A percentile compares a stretch with the other conserved stretches of the same genome.
Evolutionary conservation across 23 tunicate species (phyloP).

Genomic region (Ascidia mentula): DNA sequence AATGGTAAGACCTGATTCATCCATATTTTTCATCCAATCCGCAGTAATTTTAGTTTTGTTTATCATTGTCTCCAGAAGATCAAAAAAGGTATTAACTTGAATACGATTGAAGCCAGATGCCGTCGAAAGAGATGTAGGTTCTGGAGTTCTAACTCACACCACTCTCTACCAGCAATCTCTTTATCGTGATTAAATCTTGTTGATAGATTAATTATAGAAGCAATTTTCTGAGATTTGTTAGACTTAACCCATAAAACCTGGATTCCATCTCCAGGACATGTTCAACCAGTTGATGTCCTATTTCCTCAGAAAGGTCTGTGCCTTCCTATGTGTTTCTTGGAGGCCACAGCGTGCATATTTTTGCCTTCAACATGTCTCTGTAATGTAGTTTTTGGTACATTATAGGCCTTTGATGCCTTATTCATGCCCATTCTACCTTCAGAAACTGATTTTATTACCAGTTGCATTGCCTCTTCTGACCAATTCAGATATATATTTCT

Average conservation of each 20-base stretch:
- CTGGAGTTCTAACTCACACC: conserved; percentile 20
- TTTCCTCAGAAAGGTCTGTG: too few relatives aligned
- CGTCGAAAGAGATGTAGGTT: conserved; percentile 15
- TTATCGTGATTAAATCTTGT: conserved; percentile 19
- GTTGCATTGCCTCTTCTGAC: too few relatives aligned
- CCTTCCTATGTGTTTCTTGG: conserved; percentile 13
- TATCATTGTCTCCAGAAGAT: neutral
- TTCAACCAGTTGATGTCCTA: too few relatives aligned
- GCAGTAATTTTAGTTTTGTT: conserved; percentile 3
- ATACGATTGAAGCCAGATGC: conserved; percentile 29
- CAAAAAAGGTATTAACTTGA: conserved; percentile 20
- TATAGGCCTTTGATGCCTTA: conserved; percentile 15
- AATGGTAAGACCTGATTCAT: neutral
- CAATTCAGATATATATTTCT: too few relatives aligned
- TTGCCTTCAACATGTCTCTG: conserved; percentile 6
- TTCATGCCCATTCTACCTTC: neutral
- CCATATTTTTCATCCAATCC: neutral
- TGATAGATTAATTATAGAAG: neutral
- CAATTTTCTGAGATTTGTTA: too few relatives aligned
- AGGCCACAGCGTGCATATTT: conserved; percentile 3
- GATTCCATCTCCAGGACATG: conserved; percentile 9
- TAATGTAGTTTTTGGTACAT: conserved; percentile 26
- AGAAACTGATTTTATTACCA: too few relatives aligned
- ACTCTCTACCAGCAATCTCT: conserved; percentile 34
- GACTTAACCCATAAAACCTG: conserved; percentile 43